Conservation (phyloP, 1,140 invertebrate genomes). For the Ericerus pela region DNA sequence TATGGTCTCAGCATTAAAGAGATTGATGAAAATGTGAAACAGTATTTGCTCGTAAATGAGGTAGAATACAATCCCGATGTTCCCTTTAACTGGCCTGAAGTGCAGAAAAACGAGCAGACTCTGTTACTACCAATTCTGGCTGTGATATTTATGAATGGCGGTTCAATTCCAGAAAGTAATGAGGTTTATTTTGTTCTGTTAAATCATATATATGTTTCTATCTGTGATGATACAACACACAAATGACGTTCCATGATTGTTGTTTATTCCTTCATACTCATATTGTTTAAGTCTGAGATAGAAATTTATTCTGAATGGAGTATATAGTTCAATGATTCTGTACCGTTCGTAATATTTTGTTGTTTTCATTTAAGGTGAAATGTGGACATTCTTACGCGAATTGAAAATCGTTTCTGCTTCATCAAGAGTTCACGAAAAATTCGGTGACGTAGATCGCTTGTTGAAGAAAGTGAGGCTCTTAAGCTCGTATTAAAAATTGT, state of each 20-base stretch:
- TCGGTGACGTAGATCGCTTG: not conserved
- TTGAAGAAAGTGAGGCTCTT: not conserved
- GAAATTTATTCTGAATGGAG: not conserved
- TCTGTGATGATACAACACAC: not conserved
- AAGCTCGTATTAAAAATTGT: not conserved
- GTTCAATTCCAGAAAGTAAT: not conserved
- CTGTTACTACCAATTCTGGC: not conserved
- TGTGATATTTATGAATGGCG: not conserved
- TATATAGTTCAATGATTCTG: not conserved
- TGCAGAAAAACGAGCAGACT: not conserved
- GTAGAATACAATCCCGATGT: not conserved
- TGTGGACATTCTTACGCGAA: not conserved
- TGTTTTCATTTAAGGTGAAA: not conserved
- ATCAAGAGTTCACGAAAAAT: not conserved
- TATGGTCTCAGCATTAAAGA: not conserved
- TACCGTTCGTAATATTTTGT: not conserved
- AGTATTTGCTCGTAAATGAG: not conserved
- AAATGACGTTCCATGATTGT: not conserved
- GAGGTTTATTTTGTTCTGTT: not conserved
- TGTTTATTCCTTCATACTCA: not conserved
- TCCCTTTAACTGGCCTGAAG: not conserved
- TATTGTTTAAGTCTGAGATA: constrained; percentile 5
- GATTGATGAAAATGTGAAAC: not conserved
- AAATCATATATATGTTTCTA: not conserved
- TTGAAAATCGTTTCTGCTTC: not conserved